Evolutionary conservation across 2,888 invertebrate species (phyloP), one percentile per base, ranked within the genome.

Genomic region (Rhyacophila evoluta): DNA sequence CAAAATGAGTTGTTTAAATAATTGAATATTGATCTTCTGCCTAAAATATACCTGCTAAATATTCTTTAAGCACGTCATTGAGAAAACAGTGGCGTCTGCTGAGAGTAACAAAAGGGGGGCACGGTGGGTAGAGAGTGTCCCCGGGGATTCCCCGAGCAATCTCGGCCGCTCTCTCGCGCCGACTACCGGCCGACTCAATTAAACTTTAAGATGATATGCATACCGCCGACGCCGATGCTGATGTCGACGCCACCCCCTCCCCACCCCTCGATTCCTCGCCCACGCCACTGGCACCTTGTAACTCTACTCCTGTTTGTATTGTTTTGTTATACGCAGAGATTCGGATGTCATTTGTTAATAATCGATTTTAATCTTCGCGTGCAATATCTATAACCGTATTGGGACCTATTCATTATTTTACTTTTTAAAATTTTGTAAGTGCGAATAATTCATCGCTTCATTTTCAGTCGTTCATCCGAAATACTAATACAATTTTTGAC

Each of bases 141-240:
- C 86, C 85, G 83, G 86, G 87, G 86, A 86, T 84, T 87, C 86
- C 87, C 86, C 84, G 85, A 86, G 86, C 86, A 87, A 85, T 86
- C 86, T 85, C 87, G 86, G 86, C 87, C 86, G 86, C 87, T 72
- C 78, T 85, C 85, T 85, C 87, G 86, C 89, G 88, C 88, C 84
- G 85, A 87, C 88, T 89, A 89, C 88, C 87, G 86, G 89, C 55
- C 55, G 91, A 91, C 91, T 91, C 91, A 91, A 91, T 91, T 91
- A 91, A 91, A 91, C 91, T 91, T 91, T 91, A 91, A 91, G 91
- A 91, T 91, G 90, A 91, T 91, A 91, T 91, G 80, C 80, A 78
- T 86, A 86, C 85, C 85, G 84, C 85, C 85, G 84, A 19, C 33
- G 36, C 37, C 27, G 36, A 27, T 67, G 33, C 33, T 25, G 55